Evolutionary conservation across 2,113 vertebrate species (phyloP), one percentile per base, ranked within the genome.

Genomic region (Heterotilapia buettikoferi): DNA sequence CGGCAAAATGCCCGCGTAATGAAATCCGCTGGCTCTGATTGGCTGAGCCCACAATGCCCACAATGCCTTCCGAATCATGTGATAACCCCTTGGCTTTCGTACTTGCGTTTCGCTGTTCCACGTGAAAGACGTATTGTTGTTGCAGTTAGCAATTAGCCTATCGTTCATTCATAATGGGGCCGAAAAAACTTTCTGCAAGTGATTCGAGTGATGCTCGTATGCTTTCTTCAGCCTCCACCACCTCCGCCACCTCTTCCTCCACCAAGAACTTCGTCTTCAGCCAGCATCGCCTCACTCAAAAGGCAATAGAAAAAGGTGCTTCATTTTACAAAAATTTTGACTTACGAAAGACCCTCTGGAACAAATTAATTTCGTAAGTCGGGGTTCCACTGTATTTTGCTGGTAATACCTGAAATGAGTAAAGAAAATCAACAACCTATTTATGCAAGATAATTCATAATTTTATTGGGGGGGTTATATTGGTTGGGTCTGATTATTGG

Each of bases 301-400:
- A 26, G 12, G 4, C 21, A 2, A 56, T 26, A 12, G 54, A 56
- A 56, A 56, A 57, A 26, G 54, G 1, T 26, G 54, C 6, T 2
- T 56, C 1, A 1, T 26, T 21, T 26, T 26, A 1, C 0, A 0
- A 26, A 56, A 14, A 57, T 2, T 57, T 8, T 57, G 54, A 57
- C 54, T 57, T 57, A 57, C 54, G 14, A 57, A 8, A 26, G 54
- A 57, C 6, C 21, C 12, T 57, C 54, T 26, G 54, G 54, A 57
- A 57, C 21, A 0, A 57, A 8, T 57, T 57, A 0, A 57, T 26
- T 57, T 26, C 12, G 3, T 26, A 57, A 57, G 21, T 57, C 54
- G 8, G 12, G 54, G 21, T 26, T 26, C 24, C 24, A 57, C 54
- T 26, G 12, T 26, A 57, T 57, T 10, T 61, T 18, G 8, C 8